Evolutionary conservation across 2,888 invertebrate genomes (phyloP).

Genomic region (Chrysomela aeneicollis): DNA sequence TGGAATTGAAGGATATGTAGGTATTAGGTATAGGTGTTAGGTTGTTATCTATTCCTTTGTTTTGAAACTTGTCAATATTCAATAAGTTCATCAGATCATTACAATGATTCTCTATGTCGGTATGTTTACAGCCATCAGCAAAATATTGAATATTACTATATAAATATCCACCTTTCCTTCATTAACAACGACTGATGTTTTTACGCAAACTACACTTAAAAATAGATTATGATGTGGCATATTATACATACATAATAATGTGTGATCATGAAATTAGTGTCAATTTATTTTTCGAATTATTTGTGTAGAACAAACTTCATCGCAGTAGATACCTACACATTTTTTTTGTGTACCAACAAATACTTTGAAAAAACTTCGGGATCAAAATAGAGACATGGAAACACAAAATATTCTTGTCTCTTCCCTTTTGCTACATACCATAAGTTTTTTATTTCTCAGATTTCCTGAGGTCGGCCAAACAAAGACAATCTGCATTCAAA

Average conservation of each 20-base stretch:
- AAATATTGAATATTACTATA: background rate
- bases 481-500: too few relatives aligned
- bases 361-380: too few relatives aligned
- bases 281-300: background rate
- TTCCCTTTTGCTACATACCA: too few relatives aligned
- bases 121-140: background rate
- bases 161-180: background rate
- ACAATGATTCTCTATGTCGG: background rate
- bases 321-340: too few relatives aligned
- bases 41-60: background rate
- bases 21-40: too few relatives aligned
- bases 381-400: too few relatives aligned
- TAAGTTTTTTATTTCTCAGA: too few relatives aligned
- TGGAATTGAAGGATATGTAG: too few relatives aligned
- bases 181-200: background rate
- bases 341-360: too few relatives aligned
- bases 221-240: conserved; percentile 1
- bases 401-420: too few relatives aligned
- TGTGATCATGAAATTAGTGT: background rate
- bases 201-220: background rate
- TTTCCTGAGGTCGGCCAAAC: too few relatives aligned
- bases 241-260: background rate
- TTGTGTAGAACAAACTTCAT: too few relatives aligned
- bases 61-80: background rate
- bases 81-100: background rate